phyloP scores from a whole-genome alignment of 2,888 invertebrate genomes.

The Tiliacea aurago region DNA sequence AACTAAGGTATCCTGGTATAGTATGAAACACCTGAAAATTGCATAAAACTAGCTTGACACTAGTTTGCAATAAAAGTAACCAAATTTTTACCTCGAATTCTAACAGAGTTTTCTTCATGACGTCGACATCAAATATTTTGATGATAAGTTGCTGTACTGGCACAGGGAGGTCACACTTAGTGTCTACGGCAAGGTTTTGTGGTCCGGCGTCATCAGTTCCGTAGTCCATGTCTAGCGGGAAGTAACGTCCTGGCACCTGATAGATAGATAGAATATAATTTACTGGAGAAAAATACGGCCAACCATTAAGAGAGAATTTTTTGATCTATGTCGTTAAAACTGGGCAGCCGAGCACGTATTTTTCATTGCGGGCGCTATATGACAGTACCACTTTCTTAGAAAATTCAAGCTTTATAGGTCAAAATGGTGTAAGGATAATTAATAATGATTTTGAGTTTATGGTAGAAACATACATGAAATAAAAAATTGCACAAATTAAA shows the following conservation, averaged over 20 bases:
- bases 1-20: neutral
- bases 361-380: neutral
- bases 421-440: neutral
- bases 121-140: slow-evolving; percentile 96
- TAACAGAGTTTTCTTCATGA: slow-evolving; percentile 97
- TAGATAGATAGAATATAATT: neutral
- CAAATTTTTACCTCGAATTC: slow-evolving; percentile 94
- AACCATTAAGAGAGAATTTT: neutral
- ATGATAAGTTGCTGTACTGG: slow-evolving; percentile 96
- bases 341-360: too few relatives aligned
- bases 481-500: neutral
- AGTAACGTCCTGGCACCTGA: slow-evolving; percentile 93
- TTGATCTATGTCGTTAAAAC: neutral
- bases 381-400: neutral
- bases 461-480: neutral
- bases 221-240: slow-evolving; percentile 97
- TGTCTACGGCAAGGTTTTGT: slow-evolving; percentile 85
- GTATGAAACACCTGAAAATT: neutral
- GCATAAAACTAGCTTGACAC: neutral
- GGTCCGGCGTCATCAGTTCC: slow-evolving; percentile 90
- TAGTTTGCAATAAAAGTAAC: neutral
- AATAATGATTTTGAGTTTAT: neutral
- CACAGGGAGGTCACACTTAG: slow-evolving; percentile 92
- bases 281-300: neutral
- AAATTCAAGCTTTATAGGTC: neutral